Base-by-base conservation (phyloP, 2,113 vertebrate genomes). In the Vicugna pacos region DNA sequence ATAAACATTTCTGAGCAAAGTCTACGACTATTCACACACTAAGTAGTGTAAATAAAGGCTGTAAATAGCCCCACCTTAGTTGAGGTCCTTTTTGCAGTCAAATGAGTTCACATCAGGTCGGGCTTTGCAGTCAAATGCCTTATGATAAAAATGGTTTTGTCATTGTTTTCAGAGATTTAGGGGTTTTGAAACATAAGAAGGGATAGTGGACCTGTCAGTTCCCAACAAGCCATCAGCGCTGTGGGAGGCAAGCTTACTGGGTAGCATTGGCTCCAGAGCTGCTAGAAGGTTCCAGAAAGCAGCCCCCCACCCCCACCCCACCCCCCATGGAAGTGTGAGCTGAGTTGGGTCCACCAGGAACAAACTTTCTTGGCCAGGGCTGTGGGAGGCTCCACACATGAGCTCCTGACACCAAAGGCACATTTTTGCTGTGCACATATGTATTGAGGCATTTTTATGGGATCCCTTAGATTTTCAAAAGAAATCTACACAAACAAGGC, bases 21-120 rank as follows among this genome's bases (percentile, higher is more conserved):
- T 48, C 92, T 58, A 83, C 69, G 92, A 95, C 94, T 93, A 95
- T 93, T 97, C 92, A 93, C 86, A 90, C 17, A 20, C n/a, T 48
- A 72, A 69, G 79, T 69, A 67, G 77, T 93, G 48, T 94, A 86
- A 93, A 91, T 60, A 89, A 72, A 85, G 54, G 70, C 97, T 91
- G 72, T 75, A 96, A 97, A 96, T 82, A 96, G 83, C 60, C 4
- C 91, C 50, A 13, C 8, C 5, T 84, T 60, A 42, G 58, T 35
- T 46, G 60, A 65, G 75, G 88, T 30, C 60, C 7, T 9, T 48
- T 79, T 87, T 83, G 67, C 38, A 85, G 85, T 77, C 80, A 92
- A 13, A 52, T 6, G 64, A 96, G 93, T 94, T 98, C 93, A 90
- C 42, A 0, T 84, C 16, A 81, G 95, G 95, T 94, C 50, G 95